Evolutionary conservation across 2,797 vertebrate species (phyloP).

Genomic region (Merluccius polli): DNA sequence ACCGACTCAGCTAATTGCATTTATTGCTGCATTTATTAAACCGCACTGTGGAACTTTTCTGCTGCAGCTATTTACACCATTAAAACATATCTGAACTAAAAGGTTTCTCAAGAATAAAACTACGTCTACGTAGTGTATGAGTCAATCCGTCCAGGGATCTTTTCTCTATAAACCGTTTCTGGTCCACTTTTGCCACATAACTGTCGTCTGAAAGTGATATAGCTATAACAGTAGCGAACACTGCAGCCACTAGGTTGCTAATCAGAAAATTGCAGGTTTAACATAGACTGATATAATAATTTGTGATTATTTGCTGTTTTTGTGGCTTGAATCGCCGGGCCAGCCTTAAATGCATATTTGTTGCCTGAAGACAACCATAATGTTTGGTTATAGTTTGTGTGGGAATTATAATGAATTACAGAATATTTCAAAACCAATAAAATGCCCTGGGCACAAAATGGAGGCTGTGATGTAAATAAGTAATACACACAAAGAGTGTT

Average conservation of each 20-base stretch:
- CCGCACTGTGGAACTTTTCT: not conserved
- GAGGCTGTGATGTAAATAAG: not conserved
- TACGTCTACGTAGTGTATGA: not conserved
- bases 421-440: not conserved
- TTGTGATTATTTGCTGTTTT: not conserved
- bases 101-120: not conserved
- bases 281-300: not conserved
- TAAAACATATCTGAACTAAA: not conserved
- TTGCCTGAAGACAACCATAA: not conserved
- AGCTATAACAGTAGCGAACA: not conserved
- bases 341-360: not conserved
- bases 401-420: not conserved
- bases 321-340: not conserved
- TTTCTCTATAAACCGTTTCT: no score
- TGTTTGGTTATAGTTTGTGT: not conserved
- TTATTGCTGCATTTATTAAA: constrained; percentile 2
- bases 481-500: not conserved
- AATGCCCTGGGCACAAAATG: not conserved
- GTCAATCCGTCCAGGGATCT: not conserved
- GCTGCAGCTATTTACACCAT: not conserved
- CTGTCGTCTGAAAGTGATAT: not conserved
- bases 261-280: not conserved
- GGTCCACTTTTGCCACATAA: not conserved
- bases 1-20: not conserved
- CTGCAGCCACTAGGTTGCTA: not conserved